Evolutionary conservation across 2,888 invertebrate species (phyloP).

Genomic region (Heterodera filipjevi): DNA sequence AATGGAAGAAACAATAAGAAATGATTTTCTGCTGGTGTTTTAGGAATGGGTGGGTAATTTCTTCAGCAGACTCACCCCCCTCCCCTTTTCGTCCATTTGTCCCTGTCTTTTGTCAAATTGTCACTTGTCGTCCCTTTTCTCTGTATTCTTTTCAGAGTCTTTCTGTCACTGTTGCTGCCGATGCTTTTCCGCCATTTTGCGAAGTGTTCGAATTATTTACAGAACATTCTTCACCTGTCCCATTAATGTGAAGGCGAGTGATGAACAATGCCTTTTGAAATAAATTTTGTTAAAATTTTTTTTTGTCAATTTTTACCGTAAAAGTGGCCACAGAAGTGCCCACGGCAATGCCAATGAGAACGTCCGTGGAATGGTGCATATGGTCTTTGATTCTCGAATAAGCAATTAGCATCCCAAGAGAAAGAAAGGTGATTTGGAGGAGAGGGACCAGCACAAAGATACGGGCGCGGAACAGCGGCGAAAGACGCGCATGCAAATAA

Average conservation of each 20-base stretch:
- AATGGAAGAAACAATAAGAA: not conserved
- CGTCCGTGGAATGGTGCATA: constrained; percentile 91
- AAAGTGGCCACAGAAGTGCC: constrained; percentile 67
- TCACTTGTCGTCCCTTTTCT: not conserved
- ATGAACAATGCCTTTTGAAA: constrained; percentile 7
- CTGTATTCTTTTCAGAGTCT: not conserved
- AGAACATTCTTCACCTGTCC: not conserved
- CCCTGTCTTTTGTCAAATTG: not conserved
- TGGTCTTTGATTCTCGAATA: constrained; percentile 38
- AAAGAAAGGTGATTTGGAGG: constrained; percentile 73
- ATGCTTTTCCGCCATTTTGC: not conserved
- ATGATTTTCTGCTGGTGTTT: not conserved
- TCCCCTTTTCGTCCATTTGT: not conserved
- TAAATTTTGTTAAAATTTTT: too few relatives aligned
- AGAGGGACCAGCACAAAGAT: constrained; percentile 75
- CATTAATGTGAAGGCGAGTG: constrained; percentile 6
- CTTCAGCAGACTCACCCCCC: not conserved
- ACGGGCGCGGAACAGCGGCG: constrained; percentile 5
- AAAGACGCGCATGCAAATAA: constrained; percentile 17
- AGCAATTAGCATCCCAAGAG: constrained; percentile 59
- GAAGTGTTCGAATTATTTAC: not conserved
- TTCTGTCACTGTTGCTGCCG: not conserved
- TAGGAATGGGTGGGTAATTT: too few relatives aligned
- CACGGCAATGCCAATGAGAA: constrained; percentile 75
- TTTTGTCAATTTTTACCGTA: constrained; percentile 24